Percentiles rank a stretch among this genome's conserved stretches.
Evolutionary conservation across 2,113 vertebrate genomes (phyloP).

Genomic region (Xyrauchen texanus): DNA sequence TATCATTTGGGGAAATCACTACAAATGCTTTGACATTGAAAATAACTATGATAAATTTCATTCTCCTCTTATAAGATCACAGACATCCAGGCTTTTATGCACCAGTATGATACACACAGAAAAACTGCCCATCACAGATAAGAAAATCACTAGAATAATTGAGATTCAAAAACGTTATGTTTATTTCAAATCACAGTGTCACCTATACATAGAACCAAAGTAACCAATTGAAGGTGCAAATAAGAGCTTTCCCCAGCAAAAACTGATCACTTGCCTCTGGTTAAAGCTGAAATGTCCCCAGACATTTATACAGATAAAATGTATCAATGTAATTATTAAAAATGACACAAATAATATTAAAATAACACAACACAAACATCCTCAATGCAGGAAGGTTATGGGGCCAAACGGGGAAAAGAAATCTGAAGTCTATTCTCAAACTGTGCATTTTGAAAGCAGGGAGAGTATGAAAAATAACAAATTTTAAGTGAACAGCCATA

Average conservation of each 20-base stretch:
- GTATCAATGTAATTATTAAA: slow-evolving; percentile 31
- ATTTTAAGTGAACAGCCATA: slow-evolving; percentile 67
- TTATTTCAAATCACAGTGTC: slow-evolving; percentile 53
- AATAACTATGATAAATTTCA: no score
- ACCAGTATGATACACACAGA: no score
- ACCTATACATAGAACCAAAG: slow-evolving; percentile 37
- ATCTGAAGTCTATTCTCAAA: not conserved
- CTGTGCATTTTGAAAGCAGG: slow-evolving; percentile 77
- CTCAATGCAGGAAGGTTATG: not conserved
- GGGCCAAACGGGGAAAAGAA: not conserved
- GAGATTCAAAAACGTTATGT: slow-evolving; percentile 47
- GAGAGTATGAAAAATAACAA: slow-evolving; percentile 63
- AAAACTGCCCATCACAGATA: not conserved
- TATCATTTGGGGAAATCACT: no score
- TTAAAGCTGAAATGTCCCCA: not conserved
- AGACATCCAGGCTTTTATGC: no score
- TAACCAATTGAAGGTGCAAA: slow-evolving; percentile 28
- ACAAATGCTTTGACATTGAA: no score
- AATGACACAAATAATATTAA: slow-evolving; percentile 23
- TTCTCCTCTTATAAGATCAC: no score
- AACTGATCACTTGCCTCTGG: not conserved
- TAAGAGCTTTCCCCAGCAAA: slow-evolving; percentile 20
- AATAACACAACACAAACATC: not conserved
- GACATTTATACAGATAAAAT: slow-evolving; percentile 22
- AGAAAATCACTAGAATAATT: slow-evolving; percentile 1